Evolutionary conservation across 2,113 vertebrate species (phyloP).

Genomic region (Microtus ochrogaster): DNA sequence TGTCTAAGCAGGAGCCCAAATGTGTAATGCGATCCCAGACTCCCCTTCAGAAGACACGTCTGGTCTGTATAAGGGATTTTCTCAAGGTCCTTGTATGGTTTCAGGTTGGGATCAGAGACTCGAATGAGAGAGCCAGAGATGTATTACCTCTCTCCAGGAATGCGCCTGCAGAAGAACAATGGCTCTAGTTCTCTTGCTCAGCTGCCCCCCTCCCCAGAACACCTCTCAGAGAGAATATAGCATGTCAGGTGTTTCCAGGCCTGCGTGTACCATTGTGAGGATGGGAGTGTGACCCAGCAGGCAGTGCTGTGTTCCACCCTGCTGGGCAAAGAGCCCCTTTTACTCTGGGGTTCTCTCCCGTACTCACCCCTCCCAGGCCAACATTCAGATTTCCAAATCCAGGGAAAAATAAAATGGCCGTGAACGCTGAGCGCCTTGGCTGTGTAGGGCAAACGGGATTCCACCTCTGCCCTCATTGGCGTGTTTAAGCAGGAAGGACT

Average conservation of each 20-base stretch:
- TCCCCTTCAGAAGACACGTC: not conserved
- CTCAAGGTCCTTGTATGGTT: not conserved
- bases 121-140: not conserved
- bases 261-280: not conserved
- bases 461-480: not conserved
- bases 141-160: not conserved
- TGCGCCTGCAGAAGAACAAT: not conserved
- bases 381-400: not conserved
- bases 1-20: not conserved
- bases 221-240: not conserved
- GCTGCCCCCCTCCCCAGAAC: fast-evolving
- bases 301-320: not conserved
- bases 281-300: not conserved
- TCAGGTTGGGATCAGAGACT: not conserved
- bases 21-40: too few relatives aligned
- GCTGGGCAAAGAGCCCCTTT: not conserved
- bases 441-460: not conserved
- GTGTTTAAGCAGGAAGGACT: not conserved
- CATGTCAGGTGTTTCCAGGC: fast-evolving
- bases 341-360: not conserved
- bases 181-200: not conserved
- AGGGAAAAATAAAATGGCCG: not conserved
- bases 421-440: not conserved
- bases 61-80: not conserved
- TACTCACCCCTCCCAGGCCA: not conserved